These are phyloP conservation scores for Oscheius sp. DNA, from an alignment of 2,888 invertebrate genomes.

Conservation along the genomic window DNA sequence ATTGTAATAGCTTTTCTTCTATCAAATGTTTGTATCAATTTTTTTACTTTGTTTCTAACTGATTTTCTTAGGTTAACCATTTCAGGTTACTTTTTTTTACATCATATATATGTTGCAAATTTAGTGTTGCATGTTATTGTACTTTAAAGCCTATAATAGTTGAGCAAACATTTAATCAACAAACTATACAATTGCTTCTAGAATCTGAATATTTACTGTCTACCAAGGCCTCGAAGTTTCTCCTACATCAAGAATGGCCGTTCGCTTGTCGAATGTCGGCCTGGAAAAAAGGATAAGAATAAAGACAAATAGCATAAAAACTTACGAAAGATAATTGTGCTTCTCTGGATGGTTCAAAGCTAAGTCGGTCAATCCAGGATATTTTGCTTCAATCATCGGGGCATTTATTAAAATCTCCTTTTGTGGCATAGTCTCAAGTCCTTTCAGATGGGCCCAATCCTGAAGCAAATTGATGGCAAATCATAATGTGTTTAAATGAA, in stretches of 20 bases:
- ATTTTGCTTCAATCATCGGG: constrained; percentile 48
- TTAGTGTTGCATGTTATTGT: too few relatives aligned
- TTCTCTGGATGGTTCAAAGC: constrained; percentile 48
- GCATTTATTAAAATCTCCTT: constrained; percentile 50
- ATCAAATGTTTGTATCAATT: too few relatives aligned
- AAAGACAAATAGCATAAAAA: constrained; percentile 4
- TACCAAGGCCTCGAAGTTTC: constrained; percentile 63
- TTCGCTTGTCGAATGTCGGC: constrained; percentile 63
- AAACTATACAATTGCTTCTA: constrained; percentile 19
- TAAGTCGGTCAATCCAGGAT: constrained; percentile 58
- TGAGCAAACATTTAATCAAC: constrained; percentile 26
- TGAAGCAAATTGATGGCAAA: constrained; percentile 20
- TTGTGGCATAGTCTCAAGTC: constrained; percentile 58
- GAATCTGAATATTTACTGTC: constrained; percentile 24
- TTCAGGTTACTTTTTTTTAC: too few relatives aligned
- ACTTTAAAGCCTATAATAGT: too few relatives aligned
- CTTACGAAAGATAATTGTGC: constrained; percentile 49
- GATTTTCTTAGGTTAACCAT: too few relatives aligned
- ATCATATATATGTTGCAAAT: too few relatives aligned
- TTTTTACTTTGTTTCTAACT: too few relatives aligned
- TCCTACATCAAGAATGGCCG: constrained; percentile 60
- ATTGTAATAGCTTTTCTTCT: constrained; percentile 53
- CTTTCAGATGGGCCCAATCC: constrained; percentile 63
- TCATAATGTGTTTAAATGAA: neutral
- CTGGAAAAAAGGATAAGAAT: constrained; percentile 30